phyloP scores from a whole-genome alignment of 2,888 invertebrate genomes.

The Epinotia brunnichana region DNA sequence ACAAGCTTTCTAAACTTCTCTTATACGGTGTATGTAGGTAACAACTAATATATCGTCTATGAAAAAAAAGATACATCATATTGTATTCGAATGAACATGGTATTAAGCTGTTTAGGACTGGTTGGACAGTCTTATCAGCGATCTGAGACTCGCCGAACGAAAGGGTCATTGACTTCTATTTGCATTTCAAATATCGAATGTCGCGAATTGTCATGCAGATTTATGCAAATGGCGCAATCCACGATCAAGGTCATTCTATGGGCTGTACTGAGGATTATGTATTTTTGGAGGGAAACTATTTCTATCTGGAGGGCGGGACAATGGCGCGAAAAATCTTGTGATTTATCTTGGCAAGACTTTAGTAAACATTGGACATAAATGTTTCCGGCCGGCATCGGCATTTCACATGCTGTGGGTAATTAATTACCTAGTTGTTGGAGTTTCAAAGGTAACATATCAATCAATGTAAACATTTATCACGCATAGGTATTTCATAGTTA shows the following conservation, averaged over 20 bases:
- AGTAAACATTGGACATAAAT: constrained; percentile 52
- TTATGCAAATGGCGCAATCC: constrained; percentile 35
- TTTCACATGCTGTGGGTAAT: constrained; percentile 17
- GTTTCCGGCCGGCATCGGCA: constrained; percentile 51
- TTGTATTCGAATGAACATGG: too few species aligned
- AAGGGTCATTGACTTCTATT: constrained; percentile 43
- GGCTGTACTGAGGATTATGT: constrained; percentile 7
- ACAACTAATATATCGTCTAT: background rate
- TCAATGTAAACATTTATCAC: background rate
- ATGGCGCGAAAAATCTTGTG: constrained; percentile 47
- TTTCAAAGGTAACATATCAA: constrained; percentile 20
- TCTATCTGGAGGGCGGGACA: constrained; percentile 36
- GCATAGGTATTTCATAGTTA: background rate
- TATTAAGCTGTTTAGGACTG: too few species aligned
- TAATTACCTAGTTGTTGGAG: constrained; percentile 3
- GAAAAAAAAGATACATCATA: too few species aligned
- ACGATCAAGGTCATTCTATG: constrained; percentile 40
- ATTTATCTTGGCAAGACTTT: constrained; percentile 56
- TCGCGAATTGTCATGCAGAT: constrained; percentile 30
- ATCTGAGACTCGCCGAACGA: constrained; percentile 4
- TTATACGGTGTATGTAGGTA: too few species aligned
- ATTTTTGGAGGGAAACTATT: constrained; percentile 33
- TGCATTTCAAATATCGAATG: constrained; percentile 40
- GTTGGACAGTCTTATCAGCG: constrained; percentile 9
- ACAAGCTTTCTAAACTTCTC: constrained; percentile 12